Evolutionary conservation across 2,113 vertebrate species (phyloP).

Genomic region (Bambusicola thoracicus): DNA sequence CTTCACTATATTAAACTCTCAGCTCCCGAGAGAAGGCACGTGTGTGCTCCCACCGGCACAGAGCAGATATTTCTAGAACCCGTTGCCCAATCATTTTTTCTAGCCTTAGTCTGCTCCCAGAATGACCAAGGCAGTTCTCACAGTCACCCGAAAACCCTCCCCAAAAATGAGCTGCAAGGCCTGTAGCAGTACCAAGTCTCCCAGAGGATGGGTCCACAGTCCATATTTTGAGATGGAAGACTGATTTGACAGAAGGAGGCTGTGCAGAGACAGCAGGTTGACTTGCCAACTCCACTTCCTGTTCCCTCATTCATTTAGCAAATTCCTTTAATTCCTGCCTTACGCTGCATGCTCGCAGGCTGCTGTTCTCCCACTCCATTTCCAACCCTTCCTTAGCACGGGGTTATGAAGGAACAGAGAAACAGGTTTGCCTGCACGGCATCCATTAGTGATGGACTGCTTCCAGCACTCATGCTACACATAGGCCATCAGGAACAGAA

Average conservation of each 20-base stretch:
- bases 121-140: neutral
- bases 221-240: slow-evolving; percentile 46
- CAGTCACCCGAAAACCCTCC: neutral
- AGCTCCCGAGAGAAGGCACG: neutral
- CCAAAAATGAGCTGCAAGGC: neutral
- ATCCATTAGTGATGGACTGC: slow-evolving; percentile 20
- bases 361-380: neutral
- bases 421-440: slow-evolving; percentile 22
- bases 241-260: slow-evolving; percentile 43
- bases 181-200: neutral
- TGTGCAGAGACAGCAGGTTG: slow-evolving; percentile 6
- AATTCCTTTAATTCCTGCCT: slow-evolving; percentile 74
- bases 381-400: neutral
- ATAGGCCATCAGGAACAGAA: neutral
- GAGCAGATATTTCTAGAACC: neutral
- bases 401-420: neutral
- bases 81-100: neutral
- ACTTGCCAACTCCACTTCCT: slow-evolving; percentile 75
- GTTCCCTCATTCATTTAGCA: slow-evolving; percentile 70
- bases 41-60: neutral
- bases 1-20: neutral
- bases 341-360: slow-evolving; percentile 13
- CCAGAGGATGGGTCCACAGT: neutral
- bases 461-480: neutral
- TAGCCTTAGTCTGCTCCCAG: neutral